Percentiles rank a stretch among this genome's conserved stretches.
Conservation (phyloP, 1,140 invertebrate genomes). For the Drosophila santomea region DNA sequence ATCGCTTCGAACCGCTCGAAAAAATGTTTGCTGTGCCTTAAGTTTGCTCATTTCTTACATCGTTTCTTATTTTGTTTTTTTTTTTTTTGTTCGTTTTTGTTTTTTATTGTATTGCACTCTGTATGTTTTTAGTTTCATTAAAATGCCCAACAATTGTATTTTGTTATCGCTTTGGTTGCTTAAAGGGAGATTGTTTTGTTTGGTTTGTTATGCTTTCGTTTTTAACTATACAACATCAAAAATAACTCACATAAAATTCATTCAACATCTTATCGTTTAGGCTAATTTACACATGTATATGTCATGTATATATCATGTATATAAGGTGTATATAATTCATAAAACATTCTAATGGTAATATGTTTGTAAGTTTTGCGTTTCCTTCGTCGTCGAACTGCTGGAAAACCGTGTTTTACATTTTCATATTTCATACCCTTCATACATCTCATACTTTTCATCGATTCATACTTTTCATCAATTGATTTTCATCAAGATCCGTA, state of each 20-base stretch:
- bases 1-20: slow-evolving; percentile 33
- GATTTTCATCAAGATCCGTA: slow-evolving; percentile 23
- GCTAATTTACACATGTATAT: slow-evolving; percentile 46
- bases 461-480: slow-evolving; percentile 40
- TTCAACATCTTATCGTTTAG: slow-evolving; percentile 70
- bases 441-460: too few species aligned
- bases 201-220: slow-evolving; percentile 33
- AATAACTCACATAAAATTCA: slow-evolving; percentile 79
- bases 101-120: slow-evolving; percentile 71
- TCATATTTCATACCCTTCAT: background rate
- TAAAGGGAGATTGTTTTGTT: slow-evolving; percentile 41
- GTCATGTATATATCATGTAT: slow-evolving; percentile 54
- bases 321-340: slow-evolving; percentile 80
- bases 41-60: slow-evolving; percentile 23
- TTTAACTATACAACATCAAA: slow-evolving; percentile 76
- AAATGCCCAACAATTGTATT: slow-evolving; percentile 60
- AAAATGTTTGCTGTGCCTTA: slow-evolving; percentile 40
- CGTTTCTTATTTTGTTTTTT: slow-evolving; percentile 3
- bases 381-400: slow-evolving; percentile 33
- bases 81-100: slow-evolving; percentile 12
- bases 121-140: slow-evolving; percentile 36
- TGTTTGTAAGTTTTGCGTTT: slow-evolving; percentile 44
- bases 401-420: slow-evolving; percentile 52
- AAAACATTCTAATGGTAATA: slow-evolving; percentile 77
- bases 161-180: slow-evolving; percentile 31